These are phyloP conservation scores for Empidonax alnorum DNA, from an alignment of 2,113 vertebrate genomes.

Conservation along the genomic window DNA sequence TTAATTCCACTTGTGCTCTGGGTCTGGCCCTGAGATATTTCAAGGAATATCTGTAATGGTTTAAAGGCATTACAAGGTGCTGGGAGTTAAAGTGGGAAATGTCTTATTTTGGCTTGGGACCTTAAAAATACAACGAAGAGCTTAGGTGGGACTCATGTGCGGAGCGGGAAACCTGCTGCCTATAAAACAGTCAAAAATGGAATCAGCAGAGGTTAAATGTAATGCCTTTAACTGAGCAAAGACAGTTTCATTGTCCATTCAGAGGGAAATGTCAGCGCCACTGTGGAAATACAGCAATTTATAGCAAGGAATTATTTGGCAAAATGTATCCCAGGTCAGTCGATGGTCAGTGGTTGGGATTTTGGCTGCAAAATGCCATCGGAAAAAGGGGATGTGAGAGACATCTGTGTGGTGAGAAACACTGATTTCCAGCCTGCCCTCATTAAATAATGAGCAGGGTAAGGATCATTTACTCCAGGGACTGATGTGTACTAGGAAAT, in stretches of 20 bases:
- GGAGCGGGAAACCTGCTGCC: neutral
- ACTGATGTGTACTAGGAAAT: neutral
- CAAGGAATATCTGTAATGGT: neutral
- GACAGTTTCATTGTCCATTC: conserved; percentile 15
- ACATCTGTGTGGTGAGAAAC: neutral
- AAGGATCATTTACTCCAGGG: neutral
- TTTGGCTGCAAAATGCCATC: neutral
- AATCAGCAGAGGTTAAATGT: conserved; percentile 25
- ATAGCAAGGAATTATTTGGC: neutral
- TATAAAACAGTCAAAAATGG: neutral
- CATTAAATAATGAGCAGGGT: neutral
- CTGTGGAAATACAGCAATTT: conserved; percentile 18
- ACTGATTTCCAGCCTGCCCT: neutral
- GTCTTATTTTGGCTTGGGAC: conserved; percentile 41
- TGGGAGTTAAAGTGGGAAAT: conserved; percentile 17
- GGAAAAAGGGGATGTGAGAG: neutral
- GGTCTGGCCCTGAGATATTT: conserved; percentile 19
- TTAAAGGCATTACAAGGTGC: conserved; percentile 42
- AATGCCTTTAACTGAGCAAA: neutral
- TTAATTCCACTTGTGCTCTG: conserved; percentile 18
- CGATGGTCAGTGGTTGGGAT: neutral
- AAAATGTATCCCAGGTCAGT: neutral
- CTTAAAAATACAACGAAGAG: conserved; percentile 31
- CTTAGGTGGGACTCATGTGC: neutral
- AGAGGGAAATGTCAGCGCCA: conserved; percentile 1